Evolutionary conservation across 1,140 invertebrate species (phyloP).

Genomic region (Sitobion miscanthi): DNA sequence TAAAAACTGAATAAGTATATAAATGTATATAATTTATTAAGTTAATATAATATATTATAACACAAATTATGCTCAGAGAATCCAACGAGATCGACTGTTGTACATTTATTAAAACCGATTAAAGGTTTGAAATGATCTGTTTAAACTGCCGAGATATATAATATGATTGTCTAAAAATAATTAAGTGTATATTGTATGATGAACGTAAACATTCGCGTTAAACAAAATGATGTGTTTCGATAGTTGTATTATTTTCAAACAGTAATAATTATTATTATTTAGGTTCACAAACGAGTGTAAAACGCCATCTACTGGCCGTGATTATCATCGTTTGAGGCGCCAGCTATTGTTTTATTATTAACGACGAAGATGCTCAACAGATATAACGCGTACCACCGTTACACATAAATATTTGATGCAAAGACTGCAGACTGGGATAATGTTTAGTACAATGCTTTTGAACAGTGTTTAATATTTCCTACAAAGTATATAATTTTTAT

Average conservation of each 20-base stretch:
- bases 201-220: background rate
- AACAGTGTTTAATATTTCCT: background rate
- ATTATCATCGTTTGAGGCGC: background rate
- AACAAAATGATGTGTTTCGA: background rate
- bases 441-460: background rate
- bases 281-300: background rate
- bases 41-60: too few species aligned
- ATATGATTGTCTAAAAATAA: background rate
- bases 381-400: background rate
- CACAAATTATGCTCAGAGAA: background rate
- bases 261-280: background rate
- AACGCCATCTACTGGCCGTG: background rate
- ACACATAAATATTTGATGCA: background rate
- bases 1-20: background rate
- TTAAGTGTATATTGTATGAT: background rate
- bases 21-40: too few species aligned
- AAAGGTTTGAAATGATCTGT: background rate
- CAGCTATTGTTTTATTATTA: conserved; percentile 11
- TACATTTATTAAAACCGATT: background rate
- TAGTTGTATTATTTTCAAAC: background rate
- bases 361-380: background rate
- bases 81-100: background rate
- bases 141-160: background rate
- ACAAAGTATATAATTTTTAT: background rate
- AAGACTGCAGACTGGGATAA: background rate